A percentile compares a stretch with the other conserved stretches of the same genome.
phyloP scores from a whole-genome alignment of 2,797 vertebrate genomes.

The Poeciliopsis paucimaculata region DNA sequence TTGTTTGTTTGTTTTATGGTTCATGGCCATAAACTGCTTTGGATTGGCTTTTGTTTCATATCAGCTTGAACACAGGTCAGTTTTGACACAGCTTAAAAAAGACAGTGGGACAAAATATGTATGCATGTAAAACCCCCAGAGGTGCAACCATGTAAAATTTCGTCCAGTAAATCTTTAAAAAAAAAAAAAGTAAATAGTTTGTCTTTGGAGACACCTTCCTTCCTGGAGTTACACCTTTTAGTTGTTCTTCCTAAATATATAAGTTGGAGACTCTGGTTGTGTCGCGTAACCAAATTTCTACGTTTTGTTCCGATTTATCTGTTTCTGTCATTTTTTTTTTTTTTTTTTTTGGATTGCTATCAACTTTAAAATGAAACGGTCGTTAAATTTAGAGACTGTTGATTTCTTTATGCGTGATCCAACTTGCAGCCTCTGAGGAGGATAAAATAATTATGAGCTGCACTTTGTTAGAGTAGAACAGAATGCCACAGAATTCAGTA shows the following conservation, averaged over 20 bases:
- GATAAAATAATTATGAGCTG: not conserved
- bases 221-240: no score
- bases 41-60: no score
- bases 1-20: not conserved
- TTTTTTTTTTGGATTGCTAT: no score
- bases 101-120: not conserved
- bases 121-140: not conserved
- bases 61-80: not conserved
- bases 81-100: not conserved
- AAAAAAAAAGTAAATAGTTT: no score
- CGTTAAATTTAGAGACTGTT: not conserved
- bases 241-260: no score
- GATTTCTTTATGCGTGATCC: not conserved
- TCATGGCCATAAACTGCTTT: not conserved
- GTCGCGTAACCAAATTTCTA: not conserved
- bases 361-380: not conserved
- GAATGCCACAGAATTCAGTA: no score
- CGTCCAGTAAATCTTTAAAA: no score
- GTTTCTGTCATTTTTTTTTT: not conserved
- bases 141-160: no score
- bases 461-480: not conserved
- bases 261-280: no score
- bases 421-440: not conserved
- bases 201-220: no score
- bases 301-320: not conserved